Evolutionary conservation across 1,140 invertebrate species (phyloP), one percentile per base, ranked within the genome.

Genomic region (Aleiodes sp.): DNA sequence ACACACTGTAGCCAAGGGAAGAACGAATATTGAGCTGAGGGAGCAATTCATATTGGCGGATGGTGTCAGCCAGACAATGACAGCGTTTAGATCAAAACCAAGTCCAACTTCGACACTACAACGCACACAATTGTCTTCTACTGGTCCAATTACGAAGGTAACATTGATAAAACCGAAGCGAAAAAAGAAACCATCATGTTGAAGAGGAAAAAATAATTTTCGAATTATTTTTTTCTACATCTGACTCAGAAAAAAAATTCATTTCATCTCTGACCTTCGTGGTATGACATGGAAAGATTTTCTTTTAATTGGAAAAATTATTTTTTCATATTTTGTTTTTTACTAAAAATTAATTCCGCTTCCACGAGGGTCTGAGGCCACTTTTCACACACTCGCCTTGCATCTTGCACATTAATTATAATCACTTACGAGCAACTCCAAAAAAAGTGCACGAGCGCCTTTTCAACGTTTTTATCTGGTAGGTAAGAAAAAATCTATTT

Each of bases 31-130:
- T 87, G 98, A 99, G 89, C 92, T 99, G 82, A 91, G 97, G 78
- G 97, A 99, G 88, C 96, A 98, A 90, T 99, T 99, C 89, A 98
- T 98, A 85, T 88, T 99, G 89, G 96, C 97, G 76, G 94, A 98
- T 85, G 96, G 97, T 81, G 96, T 98, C 72, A 97, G 95, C 82
- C 97, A 98, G 89, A 94, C 94, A 80, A 98, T 99, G 96, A 94
- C 96, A 78, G 94, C 95, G 76, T 98, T 99, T 91, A 94, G 94
- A 87, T 92, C 92, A 86, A 94, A 94, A 82, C 92, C 93, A 83
- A 92, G 92, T 80, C 91, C 90, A 71, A 93, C 92, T 82, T 90
- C 89, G 70, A 90, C 90, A 75, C 87, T 91, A 79, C 90, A 89
- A 77, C 88, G 89, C 77, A 88, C 89, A 75, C 87, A 84, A 84